phyloP scores from a whole-genome alignment of 2,888 invertebrate genomes.

The Polylopha cassiicola region DNA sequence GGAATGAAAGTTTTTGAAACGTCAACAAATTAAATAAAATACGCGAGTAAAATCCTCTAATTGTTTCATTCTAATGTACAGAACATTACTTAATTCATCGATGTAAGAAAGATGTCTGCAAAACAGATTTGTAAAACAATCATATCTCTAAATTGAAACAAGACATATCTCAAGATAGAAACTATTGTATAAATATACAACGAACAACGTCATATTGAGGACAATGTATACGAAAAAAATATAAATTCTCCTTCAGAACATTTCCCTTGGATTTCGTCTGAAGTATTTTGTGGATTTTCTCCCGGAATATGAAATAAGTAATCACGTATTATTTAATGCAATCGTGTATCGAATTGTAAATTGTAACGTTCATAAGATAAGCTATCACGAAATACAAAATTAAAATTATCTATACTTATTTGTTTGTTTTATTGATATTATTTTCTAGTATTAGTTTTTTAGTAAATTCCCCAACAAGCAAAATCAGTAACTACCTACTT shows the following conservation, averaged over 20 bases:
- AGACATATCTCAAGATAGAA: conserved; percentile 63
- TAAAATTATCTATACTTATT: conserved; percentile 48
- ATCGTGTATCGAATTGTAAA: conserved; percentile 65
- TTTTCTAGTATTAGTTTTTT: conserved; percentile 1
- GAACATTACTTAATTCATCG: not conserved
- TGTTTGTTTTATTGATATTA: conserved; percentile 37
- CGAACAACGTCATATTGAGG: conserved; percentile 45
- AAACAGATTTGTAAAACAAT: conserved; percentile 42
- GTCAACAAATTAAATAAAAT: too few species aligned
- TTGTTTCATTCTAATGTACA: too few species aligned
- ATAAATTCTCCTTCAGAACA: conserved; percentile 38
- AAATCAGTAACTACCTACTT: too few species aligned
- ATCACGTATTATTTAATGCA: conserved; percentile 58
- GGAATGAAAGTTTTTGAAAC: too few species aligned
- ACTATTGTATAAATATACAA: conserved; percentile 50
- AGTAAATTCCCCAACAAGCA: too few species aligned
- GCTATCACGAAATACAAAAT: conserved; percentile 63
- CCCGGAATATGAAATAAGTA: conserved; percentile 55
- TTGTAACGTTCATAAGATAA: conserved; percentile 67
- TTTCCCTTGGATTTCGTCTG: conserved; percentile 46
- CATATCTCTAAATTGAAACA: conserved; percentile 60
- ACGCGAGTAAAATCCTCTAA: too few species aligned
- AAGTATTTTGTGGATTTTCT: conserved; percentile 52
- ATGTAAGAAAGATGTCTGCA: conserved; percentile 13
- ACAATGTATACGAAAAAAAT: conserved; percentile 67